Evolutionary conservation across 2,797 vertebrate genomes (phyloP).

Genomic region (Intellagama lesueurii): DNA sequence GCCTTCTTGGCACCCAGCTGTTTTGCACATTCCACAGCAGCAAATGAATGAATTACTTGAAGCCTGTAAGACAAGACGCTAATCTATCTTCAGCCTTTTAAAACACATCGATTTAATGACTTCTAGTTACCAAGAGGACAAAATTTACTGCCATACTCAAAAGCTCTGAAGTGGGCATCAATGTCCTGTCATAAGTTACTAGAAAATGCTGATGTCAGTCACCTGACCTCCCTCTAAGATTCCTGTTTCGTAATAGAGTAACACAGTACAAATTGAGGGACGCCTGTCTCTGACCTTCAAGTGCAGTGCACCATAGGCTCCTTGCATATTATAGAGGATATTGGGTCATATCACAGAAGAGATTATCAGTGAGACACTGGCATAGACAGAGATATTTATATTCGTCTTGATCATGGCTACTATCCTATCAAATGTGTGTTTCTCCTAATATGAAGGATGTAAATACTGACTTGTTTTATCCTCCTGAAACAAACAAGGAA

Average conservation of each 20-base stretch:
- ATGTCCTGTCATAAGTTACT: background rate
- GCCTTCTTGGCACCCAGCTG: background rate
- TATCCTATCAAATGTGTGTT: background rate
- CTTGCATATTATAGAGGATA: background rate
- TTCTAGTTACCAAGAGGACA: background rate
- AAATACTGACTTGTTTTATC: too few species aligned
- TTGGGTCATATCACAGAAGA: background rate
- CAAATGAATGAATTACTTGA: background rate
- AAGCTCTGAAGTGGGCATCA: slow-evolving; percentile 6
- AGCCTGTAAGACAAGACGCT: background rate
- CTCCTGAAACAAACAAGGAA: too few species aligned
- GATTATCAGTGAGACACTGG: background rate
- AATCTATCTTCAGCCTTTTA: background rate
- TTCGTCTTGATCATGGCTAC: background rate
- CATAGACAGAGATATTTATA: background rate
- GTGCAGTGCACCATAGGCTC: background rate
- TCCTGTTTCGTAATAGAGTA: background rate
- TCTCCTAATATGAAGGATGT: background rate
- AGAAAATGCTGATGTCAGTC: background rate
- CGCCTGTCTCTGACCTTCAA: background rate
- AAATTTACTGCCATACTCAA: background rate
- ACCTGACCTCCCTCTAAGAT: background rate
- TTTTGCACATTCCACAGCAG: background rate
- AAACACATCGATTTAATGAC: background rate
- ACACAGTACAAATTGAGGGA: background rate